Conservation (phyloP, 2,113 vertebrate genomes). For the Centropus bengalensis region DNA sequence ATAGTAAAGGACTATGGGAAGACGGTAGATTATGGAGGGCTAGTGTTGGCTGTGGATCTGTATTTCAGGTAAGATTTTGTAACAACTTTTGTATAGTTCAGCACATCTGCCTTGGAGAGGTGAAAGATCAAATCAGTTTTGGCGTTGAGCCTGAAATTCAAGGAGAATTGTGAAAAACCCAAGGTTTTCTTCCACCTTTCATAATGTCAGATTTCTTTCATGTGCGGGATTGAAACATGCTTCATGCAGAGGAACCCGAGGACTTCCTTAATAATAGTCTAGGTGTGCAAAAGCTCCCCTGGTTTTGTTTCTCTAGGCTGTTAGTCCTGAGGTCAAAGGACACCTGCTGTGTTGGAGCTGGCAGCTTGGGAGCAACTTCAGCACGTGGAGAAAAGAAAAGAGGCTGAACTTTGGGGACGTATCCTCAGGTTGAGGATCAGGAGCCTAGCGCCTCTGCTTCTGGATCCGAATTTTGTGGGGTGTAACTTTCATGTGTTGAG, state of each 20-base stretch:
- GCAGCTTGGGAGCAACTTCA: neutral
- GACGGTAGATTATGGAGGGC: neutral
- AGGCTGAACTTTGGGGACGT: neutral
- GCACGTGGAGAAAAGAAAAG: neutral
- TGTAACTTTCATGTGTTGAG: neutral
- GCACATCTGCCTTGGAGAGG: neutral
- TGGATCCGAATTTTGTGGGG: neutral
- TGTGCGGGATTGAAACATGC: neutral
- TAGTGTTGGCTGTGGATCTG: neutral
- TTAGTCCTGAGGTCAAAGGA: neutral
- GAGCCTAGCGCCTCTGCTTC: neutral
- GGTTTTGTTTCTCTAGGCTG: neutral
- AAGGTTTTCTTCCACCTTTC: neutral
- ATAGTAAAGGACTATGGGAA: neutral
- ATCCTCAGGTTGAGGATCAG: neutral
- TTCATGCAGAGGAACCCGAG: neutral
- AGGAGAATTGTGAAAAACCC: neutral
- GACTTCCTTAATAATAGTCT: neutral
- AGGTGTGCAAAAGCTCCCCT: neutral
- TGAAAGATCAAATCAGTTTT: neutral
- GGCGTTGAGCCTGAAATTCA: neutral
- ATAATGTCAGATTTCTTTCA: neutral
- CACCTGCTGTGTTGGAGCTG: neutral
- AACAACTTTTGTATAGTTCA: neutral
- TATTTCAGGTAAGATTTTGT: neutral